A percentile compares a stretch with the other conserved stretches of the same genome.
Evolutionary conservation across 2,113 vertebrate genomes (phyloP).

Genomic region (Tyto alba): DNA sequence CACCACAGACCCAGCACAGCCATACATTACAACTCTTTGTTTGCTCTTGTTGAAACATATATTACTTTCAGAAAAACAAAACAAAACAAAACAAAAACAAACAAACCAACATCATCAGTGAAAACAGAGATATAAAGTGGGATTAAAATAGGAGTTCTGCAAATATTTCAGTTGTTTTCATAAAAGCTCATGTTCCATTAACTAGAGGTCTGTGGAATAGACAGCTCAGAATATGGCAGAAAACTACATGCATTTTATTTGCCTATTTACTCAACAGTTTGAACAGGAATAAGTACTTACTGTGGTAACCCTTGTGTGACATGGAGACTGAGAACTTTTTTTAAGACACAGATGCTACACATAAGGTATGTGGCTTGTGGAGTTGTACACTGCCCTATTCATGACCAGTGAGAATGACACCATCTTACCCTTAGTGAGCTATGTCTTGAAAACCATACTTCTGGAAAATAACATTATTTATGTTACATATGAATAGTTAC

Average conservation of each 20-base stretch:
- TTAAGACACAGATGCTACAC: slow-evolving; percentile 34
- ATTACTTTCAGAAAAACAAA: background rate
- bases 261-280: background rate
- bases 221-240: background rate
- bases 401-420: slow-evolving; percentile 41
- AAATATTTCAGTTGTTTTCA: background rate
- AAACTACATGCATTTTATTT: background rate
- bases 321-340: background rate
- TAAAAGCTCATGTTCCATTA: background rate
- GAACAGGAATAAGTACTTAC: background rate
- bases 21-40: background rate
- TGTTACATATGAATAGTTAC: slow-evolving; percentile 43
- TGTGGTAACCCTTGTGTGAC: background rate
- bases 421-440: slow-evolving; percentile 3
- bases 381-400: slow-evolving; percentile 45
- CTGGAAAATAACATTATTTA: slow-evolving; percentile 58
- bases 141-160: background rate
- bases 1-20: background rate
- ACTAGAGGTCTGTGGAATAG: background rate
- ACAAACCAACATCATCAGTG: background rate
- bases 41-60: background rate
- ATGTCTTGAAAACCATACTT: slow-evolving; percentile 46
- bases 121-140: background rate
- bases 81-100: background rate
- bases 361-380: slow-evolving; percentile 22